Conservation (phyloP, 2,888 invertebrate genomes). For the Idaea straminata region DNA sequence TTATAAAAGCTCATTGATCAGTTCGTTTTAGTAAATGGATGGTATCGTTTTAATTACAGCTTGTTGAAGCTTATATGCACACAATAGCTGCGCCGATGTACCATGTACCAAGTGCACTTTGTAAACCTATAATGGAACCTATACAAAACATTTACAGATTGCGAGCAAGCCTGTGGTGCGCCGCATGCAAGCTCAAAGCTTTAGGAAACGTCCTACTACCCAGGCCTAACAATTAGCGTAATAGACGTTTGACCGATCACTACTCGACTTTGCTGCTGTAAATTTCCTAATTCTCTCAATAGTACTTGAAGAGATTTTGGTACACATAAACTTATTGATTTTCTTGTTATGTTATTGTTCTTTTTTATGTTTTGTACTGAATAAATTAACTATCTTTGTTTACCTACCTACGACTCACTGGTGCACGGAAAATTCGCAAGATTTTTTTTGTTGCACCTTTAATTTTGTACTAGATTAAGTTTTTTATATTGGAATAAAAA, state of each 20-base stretch:
- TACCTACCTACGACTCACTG: no score
- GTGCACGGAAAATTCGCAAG: no score
- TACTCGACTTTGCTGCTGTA: conserved; percentile 28
- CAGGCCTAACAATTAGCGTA: conserved; percentile 53
- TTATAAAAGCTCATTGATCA: conserved; percentile 8
- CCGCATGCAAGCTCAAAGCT: conserved; percentile 50
- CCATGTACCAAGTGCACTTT: conserved; percentile 34
- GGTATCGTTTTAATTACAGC: conserved; percentile 28
- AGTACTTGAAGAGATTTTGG: no score
- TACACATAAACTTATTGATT: no score
- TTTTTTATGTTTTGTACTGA: no score
- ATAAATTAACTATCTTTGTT: no score
- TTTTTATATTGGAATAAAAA: no score
- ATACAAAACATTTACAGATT: conserved; percentile 60
- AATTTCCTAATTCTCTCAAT: conserved; percentile 30
- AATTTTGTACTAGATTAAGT: no score
- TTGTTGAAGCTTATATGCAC: conserved; percentile 33
- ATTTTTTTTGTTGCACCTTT: no score
- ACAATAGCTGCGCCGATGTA: conserved; percentile 33
- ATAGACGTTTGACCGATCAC: conserved; percentile 55
- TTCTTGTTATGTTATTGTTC: no score
- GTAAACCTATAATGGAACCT: conserved; percentile 41
- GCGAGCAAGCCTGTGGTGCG: conserved; percentile 48
- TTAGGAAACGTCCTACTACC: conserved; percentile 43
- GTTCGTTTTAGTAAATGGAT: conserved; percentile 8